A percentile compares a stretch with the other conserved stretches of the same genome.
Conservation (phyloP, 2,113 vertebrate genomes). For the Pachycephala philippinensis region DNA sequence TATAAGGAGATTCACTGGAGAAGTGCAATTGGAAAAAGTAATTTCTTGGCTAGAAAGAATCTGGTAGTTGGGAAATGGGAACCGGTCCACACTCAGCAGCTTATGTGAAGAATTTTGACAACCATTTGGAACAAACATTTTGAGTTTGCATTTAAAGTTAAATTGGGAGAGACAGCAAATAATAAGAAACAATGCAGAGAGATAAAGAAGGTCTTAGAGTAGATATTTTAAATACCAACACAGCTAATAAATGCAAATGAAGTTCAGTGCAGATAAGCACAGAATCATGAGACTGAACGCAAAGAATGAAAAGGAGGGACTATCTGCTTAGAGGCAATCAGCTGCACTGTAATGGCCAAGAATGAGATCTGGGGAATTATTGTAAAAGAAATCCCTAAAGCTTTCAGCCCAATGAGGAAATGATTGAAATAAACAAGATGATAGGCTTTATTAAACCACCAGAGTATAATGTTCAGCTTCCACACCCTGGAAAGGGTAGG, state of each 20-base stretch:
- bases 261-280: slow-evolving; percentile 72
- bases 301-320: slow-evolving; percentile 68
- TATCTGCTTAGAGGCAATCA: slow-evolving; percentile 76
- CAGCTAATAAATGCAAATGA: slow-evolving; percentile 80
- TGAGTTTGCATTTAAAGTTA: slow-evolving; percentile 66
- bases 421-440: slow-evolving; percentile 61
- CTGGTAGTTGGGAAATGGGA: neutral
- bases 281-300: slow-evolving; percentile 75
- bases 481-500: neutral
- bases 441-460: slow-evolving; percentile 59
- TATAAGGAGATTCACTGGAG: neutral
- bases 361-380: slow-evolving; percentile 74
- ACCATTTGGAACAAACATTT: slow-evolving; percentile 62
- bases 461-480: neutral
- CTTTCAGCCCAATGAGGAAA: slow-evolving; percentile 61
- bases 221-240: slow-evolving; percentile 73
- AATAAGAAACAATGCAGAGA: slow-evolving; percentile 70
- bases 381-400: slow-evolving; percentile 72
- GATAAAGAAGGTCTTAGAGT: slow-evolving; percentile 67
- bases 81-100: neutral
- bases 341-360: slow-evolving; percentile 65
- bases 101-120: slow-evolving; percentile 53
- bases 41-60: neutral
- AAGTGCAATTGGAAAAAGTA: neutral
- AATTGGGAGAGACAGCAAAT: slow-evolving; percentile 69